Evolutionary conservation across 2,113 vertebrate species (phyloP), one percentile per base, ranked within the genome.

Genomic region (Cephalopholis sonnerati): DNA sequence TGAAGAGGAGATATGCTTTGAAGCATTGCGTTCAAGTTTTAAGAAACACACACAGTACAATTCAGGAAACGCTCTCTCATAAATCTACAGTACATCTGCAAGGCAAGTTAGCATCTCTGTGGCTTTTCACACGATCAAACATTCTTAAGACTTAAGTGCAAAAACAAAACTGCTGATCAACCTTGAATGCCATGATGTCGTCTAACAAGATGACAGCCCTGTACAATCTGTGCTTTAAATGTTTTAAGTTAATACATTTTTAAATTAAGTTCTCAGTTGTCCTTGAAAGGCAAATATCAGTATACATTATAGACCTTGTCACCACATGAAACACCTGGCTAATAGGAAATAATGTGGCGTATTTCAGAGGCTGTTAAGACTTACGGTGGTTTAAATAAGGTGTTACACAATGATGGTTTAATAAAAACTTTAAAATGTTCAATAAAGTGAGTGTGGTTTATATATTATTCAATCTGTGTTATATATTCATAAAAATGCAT

Each of bases 11-110:
- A 29, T 50, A 20, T 53, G 41, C 63, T 79, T 77, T 85, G 16
- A 51, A 67, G 77, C 41, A 59, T 50, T 57, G 41, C 65, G 51
- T 87, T 83, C 69, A 91, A 83, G 78, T 91, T 48, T 79, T 8
- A 66, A 29, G 5, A 57, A 58, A 69, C 27, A 15, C 55, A 79
- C 53, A 74, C 25, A 7, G 59, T 53, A 53, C 41, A 71, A 12
- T 29, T 81, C 53, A 51, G 51, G 64, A 76, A 58, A 67, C 69
- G 62, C 22, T 66, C 3, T 20, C 46, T 48, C 44, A 72, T 59
- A 3, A 11, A 29, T 32, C 51, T 67, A 57, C 41, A 81, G 29
- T 67, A 62, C 65, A 57, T 7, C 7, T 15, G 18, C 12, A 77
- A 86, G 81, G 55, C 62, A 57, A 2, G 18, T 67, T 41, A 59